Conservation (phyloP, 92 coral and sea anemone species). For the Scolanthus callimorphus region DNA sequence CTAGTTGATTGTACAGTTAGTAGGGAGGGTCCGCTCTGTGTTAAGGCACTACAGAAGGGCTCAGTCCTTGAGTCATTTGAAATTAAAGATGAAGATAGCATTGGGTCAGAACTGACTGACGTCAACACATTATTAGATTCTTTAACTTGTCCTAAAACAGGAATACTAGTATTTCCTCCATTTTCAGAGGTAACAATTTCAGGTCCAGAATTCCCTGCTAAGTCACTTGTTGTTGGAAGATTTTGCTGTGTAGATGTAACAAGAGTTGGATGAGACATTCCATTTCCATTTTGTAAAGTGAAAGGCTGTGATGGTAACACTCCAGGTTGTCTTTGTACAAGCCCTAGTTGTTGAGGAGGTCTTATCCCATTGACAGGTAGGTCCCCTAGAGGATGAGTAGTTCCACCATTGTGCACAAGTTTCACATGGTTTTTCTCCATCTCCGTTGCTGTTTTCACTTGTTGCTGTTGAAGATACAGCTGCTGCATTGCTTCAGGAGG, state of each 20-base stretch:
- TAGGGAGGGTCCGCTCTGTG: constrained; percentile 9
- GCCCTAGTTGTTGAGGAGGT: too few species aligned
- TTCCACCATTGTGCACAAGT: background rate
- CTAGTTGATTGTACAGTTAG: constrained; percentile 16
- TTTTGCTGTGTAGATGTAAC: background rate
- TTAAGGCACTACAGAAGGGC: constrained; percentile 1
- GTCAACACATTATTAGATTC: constrained; percentile 15
- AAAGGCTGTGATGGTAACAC: constrained; percentile 4
- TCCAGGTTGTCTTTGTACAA: background rate
- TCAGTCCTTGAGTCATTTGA: constrained; percentile 8
- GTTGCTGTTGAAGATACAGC: constrained; percentile 61
- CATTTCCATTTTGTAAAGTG: constrained; percentile 16
- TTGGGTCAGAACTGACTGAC: constrained; percentile 9
- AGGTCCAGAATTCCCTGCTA: constrained; percentile 10
- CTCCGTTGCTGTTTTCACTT: constrained; percentile 16
- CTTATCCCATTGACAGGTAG: too few species aligned
- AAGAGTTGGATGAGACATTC: constrained; percentile 2
- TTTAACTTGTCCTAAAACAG: background rate
- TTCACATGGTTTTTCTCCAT: constrained; percentile 3
- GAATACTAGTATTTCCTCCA: background rate
- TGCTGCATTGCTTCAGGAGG: constrained; percentile 70
- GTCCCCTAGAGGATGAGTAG: background rate
- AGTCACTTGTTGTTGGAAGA: constrained; percentile 2
- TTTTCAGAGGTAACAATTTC: background rate
- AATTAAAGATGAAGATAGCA: constrained; percentile 10